These are phyloP conservation scores for Bradysia coprophila DNA, from an alignment of 1,140 invertebrate genomes.

Conservation along the genomic window DNA sequence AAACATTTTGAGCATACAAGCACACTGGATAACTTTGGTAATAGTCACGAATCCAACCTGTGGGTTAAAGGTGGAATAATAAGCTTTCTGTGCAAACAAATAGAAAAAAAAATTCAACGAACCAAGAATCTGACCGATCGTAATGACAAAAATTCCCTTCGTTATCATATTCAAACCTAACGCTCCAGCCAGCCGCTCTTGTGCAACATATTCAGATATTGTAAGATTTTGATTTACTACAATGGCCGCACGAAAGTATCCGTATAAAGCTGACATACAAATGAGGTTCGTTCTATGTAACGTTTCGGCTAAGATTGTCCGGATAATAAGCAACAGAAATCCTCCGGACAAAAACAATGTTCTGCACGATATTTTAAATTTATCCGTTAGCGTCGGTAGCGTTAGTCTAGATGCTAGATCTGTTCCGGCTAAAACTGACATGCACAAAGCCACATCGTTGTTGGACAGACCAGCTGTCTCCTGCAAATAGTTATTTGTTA, in stretches of 20 bases:
- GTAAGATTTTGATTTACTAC: slow-evolving; percentile 50
- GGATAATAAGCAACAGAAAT: slow-evolving; percentile 13
- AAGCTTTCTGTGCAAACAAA: background rate
- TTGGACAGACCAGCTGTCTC: slow-evolving; percentile 29
- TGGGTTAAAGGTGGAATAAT: background rate
- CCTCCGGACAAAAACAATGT: slow-evolving; percentile 30
- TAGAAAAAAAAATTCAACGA: slow-evolving; percentile 11
- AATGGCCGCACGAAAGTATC: slow-evolving; percentile 22
- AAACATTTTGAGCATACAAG: slow-evolving; percentile 36
- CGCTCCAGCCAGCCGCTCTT: slow-evolving; percentile 39
- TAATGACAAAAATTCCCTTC: slow-evolving; percentile 45
- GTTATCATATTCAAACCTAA: slow-evolving; percentile 52
- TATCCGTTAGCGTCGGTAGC: slow-evolving; percentile 40
- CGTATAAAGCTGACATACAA: slow-evolving; percentile 8
- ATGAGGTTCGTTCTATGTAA: slow-evolving; percentile 11
- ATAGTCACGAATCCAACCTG: slow-evolving; percentile 35
- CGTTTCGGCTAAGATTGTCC: slow-evolving; percentile 11
- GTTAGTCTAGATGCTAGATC: slow-evolving; percentile 43
- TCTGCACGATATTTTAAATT: slow-evolving; percentile 33
- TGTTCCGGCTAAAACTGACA: slow-evolving; percentile 38
- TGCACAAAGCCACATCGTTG: slow-evolving; percentile 37
- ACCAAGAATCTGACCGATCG: slow-evolving; percentile 43
- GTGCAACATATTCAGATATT: slow-evolving; percentile 40
- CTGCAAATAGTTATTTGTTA: slow-evolving; percentile 9
- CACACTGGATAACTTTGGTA: slow-evolving; percentile 37